Conservation (phyloP, 2,797 vertebrate species). For the Cynodonichthys magdalenae region DNA sequence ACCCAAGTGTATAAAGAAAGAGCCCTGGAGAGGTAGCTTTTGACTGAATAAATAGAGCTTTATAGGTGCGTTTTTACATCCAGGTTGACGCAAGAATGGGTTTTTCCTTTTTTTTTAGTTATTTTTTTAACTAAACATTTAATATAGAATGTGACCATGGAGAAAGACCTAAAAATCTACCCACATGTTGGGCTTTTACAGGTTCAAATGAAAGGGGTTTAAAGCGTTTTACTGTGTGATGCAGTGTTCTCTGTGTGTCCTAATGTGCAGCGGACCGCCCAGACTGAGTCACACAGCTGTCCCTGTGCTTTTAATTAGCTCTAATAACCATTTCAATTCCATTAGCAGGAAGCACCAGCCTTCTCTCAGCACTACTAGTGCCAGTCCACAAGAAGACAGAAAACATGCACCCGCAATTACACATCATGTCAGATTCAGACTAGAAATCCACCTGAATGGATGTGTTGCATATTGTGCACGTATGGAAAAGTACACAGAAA, state of each 20-base stretch:
- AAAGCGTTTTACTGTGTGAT: constrained; percentile 49
- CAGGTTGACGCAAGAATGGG: background rate
- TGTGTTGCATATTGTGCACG: constrained; percentile 3
- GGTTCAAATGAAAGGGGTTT: constrained; percentile 64
- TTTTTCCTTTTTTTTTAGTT: constrained; percentile 21
- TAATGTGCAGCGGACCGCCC: constrained; percentile 71
- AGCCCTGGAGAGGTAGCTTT: constrained; percentile 40
- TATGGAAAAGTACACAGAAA: background rate
- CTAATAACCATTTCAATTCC: constrained; percentile 84
- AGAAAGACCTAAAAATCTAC: constrained; percentile 32
- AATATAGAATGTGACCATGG: constrained; percentile 14
- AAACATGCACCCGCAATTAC: constrained; percentile 10
- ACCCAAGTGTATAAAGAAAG: constrained; percentile 45
- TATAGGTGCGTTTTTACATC: constrained; percentile 29
- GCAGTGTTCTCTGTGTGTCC: constrained; percentile 61
- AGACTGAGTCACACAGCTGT: constrained; percentile 79
- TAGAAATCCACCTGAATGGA: constrained; percentile 17
- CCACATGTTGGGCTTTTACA: constrained; percentile 49
- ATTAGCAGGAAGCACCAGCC: constrained; percentile 78
- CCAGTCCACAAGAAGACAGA: constrained; percentile 48
- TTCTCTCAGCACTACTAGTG: constrained; percentile 58
- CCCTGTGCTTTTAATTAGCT: constrained; percentile 83
- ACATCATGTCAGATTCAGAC: constrained; percentile 11
- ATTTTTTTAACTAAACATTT: constrained; percentile 20
- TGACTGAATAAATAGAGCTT: constrained; percentile 37